Evolutionary conservation across 2,797 vertebrate genomes (phyloP).

Genomic region (Tenualosa thibaudeaui): DNA sequence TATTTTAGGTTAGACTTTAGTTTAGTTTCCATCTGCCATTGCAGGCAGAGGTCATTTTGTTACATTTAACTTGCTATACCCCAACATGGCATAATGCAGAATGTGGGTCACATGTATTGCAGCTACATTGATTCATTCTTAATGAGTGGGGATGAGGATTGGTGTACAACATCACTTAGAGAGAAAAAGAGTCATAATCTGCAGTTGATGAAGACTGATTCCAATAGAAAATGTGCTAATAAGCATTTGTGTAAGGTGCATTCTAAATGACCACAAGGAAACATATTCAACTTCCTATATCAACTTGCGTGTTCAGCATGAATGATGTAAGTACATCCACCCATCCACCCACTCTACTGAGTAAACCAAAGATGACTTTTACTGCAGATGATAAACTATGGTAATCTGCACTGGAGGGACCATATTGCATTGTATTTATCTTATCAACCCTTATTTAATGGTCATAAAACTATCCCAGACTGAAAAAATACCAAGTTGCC

Average conservation of each 20-base stretch:
- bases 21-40: no score
- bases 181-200: neutral
- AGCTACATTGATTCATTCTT: neutral
- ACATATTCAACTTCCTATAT: neutral
- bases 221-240: neutral
- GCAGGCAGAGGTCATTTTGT: no score
- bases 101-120: neutral
- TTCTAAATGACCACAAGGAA: neutral
- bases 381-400: neutral
- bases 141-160: no score
- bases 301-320: neutral
- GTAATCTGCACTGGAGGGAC: neutral
- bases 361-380: neutral
- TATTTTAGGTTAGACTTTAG: no score
- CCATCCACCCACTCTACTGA: neutral
- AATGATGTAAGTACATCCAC: no score
- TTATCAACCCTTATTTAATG: slow-evolving; percentile 1
- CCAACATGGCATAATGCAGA: neutral
- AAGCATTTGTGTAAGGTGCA: neutral
- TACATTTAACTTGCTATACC: no score
- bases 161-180: neutral
- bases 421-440: neutral
- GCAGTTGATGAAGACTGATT: neutral
- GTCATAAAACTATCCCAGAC: neutral
- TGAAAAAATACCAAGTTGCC: neutral